Base-by-base conservation (phyloP, 2,888 invertebrate genomes). In the Tachina lurida region DNA sequence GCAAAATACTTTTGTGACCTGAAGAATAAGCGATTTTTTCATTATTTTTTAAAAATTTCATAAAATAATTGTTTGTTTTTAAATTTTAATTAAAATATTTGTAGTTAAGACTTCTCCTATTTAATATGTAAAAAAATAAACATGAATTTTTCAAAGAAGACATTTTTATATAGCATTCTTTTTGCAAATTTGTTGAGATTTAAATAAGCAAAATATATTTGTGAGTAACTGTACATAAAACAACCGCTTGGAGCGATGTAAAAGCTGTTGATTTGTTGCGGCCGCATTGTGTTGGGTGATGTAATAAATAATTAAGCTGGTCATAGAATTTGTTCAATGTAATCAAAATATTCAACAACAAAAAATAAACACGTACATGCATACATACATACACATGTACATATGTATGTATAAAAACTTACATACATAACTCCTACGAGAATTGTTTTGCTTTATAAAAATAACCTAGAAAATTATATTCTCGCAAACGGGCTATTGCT, bases 301-400 rank as follows among this genome's bases (percentile, higher is more conserved):
- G 84, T 84, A 84, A 84, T 80, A 84, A 84, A 84, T 80, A 84
- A 80, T 84, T 84, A 80, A 84, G 67, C 75, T 80, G 80, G 52
- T 76, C 80, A 76, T 71, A 80, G 75, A 84, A 71, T 80, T 84
- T 71, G 49, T 84, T 80, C 71, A 84, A 76, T 67, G 58, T 80
- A 52, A 39, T 80, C 39, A 52, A 84, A 71, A 75, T 71, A 73
- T 77, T 68, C 39, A 58, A 68, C 41, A 75, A 71, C 62, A 68
- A 67, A 4, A 62, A 68, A 47, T 68, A 63, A 43, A 10, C 43
- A 17, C 10, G 31, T 54, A 45, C 43, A 31, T 22, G n/a, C 10
- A 15, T 49, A 58, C 60, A 74, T 39, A 65, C 31, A 19, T 41
- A 80, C 60, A 31, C 68, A 47, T 4, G 52, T n/a, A 19, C 45